Evolutionary conservation across 2,888 invertebrate genomes (phyloP).

Genomic region (Orthosia gothica): DNA sequence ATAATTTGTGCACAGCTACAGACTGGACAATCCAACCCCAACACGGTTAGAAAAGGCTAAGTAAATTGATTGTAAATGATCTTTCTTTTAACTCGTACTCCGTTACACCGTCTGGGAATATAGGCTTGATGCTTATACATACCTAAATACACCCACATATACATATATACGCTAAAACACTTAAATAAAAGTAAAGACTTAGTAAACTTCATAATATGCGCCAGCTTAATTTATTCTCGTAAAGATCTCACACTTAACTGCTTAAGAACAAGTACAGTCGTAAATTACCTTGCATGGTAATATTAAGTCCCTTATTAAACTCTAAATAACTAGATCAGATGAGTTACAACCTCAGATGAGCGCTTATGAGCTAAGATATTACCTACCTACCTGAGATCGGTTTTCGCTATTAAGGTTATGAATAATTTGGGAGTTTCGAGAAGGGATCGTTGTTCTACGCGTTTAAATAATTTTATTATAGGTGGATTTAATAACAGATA

Average conservation of each 20-base stretch:
- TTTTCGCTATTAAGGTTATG: conserved; percentile 16
- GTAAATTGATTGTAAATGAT: too few relatives aligned
- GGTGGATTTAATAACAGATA: not conserved
- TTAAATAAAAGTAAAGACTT: not conserved
- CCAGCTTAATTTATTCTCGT: conserved; percentile 11
- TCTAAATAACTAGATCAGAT: conserved; percentile 38
- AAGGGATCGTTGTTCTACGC: not conserved
- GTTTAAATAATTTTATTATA: not conserved
- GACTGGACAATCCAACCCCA: too few relatives aligned
- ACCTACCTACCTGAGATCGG: conserved; percentile 15
- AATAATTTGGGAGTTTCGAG: conserved; percentile 18
- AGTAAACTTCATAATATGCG: not conserved
- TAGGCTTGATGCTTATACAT: too few relatives aligned
- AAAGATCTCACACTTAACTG: conserved; percentile 30
- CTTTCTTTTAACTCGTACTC: too few relatives aligned
- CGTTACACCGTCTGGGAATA: too few relatives aligned
- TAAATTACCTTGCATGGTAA: conserved; percentile 34
- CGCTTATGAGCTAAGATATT: conserved; percentile 30
- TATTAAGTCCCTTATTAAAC: conserved; percentile 38
- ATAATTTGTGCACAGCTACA: too few relatives aligned
- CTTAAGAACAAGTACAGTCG: conserved; percentile 39
- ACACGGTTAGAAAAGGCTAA: too few relatives aligned
- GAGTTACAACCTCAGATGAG: conserved; percentile 31
- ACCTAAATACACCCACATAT: too few relatives aligned
- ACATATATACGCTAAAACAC: too few relatives aligned